These are phyloP conservation scores for Griposia aprilina DNA, from an alignment of 2,888 invertebrate genomes.

Conservation along the genomic window DNA sequence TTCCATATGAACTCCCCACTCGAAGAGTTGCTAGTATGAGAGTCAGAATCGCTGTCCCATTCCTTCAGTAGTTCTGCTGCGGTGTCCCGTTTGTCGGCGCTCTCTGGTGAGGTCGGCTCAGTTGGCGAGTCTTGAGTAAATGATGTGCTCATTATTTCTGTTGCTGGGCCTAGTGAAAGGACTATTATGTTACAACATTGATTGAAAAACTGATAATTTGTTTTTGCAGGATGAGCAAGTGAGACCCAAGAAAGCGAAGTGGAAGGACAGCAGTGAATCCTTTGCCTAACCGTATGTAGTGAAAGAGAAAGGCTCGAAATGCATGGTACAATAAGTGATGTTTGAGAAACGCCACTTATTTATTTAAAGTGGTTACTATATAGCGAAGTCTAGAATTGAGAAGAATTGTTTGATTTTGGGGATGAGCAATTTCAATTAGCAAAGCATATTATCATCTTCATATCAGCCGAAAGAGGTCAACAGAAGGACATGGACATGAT, in stretches of 20 bases:
- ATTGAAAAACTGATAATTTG: background rate
- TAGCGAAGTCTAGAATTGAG: background rate
- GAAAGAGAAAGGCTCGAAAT: background rate
- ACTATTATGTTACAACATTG: too few species aligned
- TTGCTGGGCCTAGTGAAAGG: conserved; percentile 80
- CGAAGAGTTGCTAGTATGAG: conserved; percentile 92
- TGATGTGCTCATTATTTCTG: conserved; percentile 87
- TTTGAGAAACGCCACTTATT: background rate
- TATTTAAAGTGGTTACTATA: background rate
- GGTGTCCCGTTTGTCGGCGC: conserved; percentile 81
- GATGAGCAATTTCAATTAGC: background rate
- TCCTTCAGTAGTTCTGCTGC: conserved; percentile 89
- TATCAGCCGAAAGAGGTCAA: background rate
- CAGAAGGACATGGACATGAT: background rate
- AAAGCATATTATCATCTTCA: background rate
- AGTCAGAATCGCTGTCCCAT: conserved; percentile 93
- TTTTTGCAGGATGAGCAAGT: background rate
- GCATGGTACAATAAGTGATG: background rate
- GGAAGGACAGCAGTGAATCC: background rate
- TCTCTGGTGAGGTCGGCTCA: conserved; percentile 80
- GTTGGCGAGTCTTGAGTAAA: conserved; percentile 89
- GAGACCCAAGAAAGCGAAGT: background rate
- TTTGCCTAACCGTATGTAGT: background rate
- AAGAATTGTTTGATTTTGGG: background rate
- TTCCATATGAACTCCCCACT: conserved; percentile 96